Evolutionary conservation across 1,140 invertebrate species (phyloP).

Genomic region (Formica exsecta): DNA sequence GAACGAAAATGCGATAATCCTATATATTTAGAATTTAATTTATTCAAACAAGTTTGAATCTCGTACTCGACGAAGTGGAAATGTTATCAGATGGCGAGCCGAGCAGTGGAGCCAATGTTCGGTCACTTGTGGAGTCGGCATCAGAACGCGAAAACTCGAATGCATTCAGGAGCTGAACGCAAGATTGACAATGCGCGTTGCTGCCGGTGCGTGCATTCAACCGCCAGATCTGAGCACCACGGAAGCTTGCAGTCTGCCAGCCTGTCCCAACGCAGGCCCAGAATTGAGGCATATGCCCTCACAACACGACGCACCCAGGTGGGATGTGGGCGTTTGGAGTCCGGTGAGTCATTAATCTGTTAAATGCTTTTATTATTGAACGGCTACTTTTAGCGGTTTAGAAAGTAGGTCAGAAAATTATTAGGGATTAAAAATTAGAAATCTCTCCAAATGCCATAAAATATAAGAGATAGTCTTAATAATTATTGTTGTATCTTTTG

Average conservation of each 20-base stretch:
- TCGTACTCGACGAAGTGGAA: background rate
- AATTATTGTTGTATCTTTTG: background rate
- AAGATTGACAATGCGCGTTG: constrained; percentile 85
- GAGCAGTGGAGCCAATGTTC: constrained; percentile 88
- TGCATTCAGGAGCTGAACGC: constrained; percentile 86
- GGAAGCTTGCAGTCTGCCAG: constrained; percentile 77
- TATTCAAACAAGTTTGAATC: background rate
- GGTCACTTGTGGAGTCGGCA: constrained; percentile 90
- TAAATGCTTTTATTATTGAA: constrained; percentile 14
- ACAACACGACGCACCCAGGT: constrained; percentile 76
- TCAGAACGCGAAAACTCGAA: constrained; percentile 86
- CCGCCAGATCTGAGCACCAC: constrained; percentile 79
- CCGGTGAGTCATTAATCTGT: constrained; percentile 72
- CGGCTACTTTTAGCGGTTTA: background rate
- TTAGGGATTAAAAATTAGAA: background rate
- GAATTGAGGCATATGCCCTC: constrained; percentile 80
- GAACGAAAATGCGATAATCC: background rate
- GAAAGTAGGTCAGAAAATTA: constrained; percentile 2
- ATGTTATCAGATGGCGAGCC: constrained; percentile 78
- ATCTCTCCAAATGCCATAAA: background rate
- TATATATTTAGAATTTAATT: constrained; percentile 20
- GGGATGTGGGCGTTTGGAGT: constrained; percentile 82
- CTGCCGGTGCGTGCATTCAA: constrained; percentile 83
- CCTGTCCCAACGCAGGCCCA: constrained; percentile 75
- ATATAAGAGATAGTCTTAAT: background rate